Percentiles rank a stretch among this genome's conserved stretches.
phyloP scores from a whole-genome alignment of 2,113 vertebrate genomes.

The Cyprinodon tularosa region DNA sequence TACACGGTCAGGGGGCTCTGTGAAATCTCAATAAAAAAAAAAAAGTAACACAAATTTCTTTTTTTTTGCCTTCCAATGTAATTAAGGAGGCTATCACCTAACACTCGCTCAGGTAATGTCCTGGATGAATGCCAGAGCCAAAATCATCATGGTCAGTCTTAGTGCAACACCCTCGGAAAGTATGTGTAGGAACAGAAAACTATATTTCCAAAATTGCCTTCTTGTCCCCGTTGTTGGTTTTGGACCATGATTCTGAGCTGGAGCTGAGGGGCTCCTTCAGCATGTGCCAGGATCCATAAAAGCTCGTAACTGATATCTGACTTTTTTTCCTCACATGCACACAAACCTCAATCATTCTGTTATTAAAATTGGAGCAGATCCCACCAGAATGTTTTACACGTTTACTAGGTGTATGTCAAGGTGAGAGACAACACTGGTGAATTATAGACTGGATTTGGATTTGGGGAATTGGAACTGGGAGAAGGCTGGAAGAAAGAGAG shows the following conservation, averaged over 20 bases:
- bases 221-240: conserved; percentile 82
- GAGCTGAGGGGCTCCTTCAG: conserved; percentile 67
- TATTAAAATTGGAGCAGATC: conserved; percentile 82
- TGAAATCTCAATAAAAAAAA: conserved; percentile 70
- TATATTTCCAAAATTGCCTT: conserved; percentile 73
- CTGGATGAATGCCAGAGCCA: conserved; percentile 60
- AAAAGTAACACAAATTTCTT: conserved; percentile 51
- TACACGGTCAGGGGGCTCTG: conserved; percentile 65
- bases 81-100: conserved; percentile 79
- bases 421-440: conserved; percentile 81
- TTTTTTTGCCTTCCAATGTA: conserved; percentile 72
- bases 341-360: conserved; percentile 70
- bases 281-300: conserved; percentile 80
- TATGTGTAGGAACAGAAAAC: conserved; percentile 78
- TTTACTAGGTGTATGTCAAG: conserved; percentile 82
- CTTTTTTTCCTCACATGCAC: conserved; percentile 25
- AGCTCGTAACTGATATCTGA: conserved; percentile 80
- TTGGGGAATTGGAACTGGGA: conserved; percentile 59
- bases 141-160: conserved; percentile 70
- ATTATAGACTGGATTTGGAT: conserved; percentile 77
- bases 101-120: conserved; percentile 78
- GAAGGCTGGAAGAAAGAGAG: conserved; percentile 44
- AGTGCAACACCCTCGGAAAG: conserved; percentile 70
- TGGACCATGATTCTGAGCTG: conserved; percentile 70
- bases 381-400: conserved; percentile 79